These are phyloP conservation scores for Rhyacichthys aspro DNA, from an alignment of 2,797 vertebrate species.

Conservation along the genomic window DNA sequence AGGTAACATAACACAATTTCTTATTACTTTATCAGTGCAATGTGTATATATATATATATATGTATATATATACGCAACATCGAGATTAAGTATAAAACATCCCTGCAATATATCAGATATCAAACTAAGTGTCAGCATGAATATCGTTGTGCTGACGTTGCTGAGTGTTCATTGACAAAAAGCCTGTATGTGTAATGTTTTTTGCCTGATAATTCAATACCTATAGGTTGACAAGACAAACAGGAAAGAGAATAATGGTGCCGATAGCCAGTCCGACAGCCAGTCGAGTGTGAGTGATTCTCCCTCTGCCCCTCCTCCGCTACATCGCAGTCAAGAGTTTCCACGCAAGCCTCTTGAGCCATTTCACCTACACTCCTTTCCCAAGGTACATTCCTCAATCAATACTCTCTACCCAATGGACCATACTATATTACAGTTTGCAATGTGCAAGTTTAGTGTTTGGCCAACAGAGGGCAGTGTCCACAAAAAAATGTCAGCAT, in stretches of 20 bases:
- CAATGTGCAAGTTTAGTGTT: slow-evolving; percentile 17
- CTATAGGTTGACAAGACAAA: slow-evolving; percentile 72
- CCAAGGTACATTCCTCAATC: slow-evolving; percentile 72
- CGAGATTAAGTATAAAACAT: too few relatives aligned
- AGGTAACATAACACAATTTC: slow-evolving; percentile 52
- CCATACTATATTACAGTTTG: background rate
- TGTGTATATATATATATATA: too few relatives aligned
- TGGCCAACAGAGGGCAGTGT: slow-evolving; percentile 70
- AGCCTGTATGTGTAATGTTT: slow-evolving; percentile 4
- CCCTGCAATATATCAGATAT: too few relatives aligned
- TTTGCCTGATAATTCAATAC: slow-evolving; percentile 40
- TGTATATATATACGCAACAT: too few relatives aligned
- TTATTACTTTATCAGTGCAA: background rate
- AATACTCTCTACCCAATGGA: slow-evolving; percentile 15
- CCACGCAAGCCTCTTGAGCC: slow-evolving; percentile 74
- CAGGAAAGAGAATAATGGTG: slow-evolving; percentile 76
- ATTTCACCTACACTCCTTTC: slow-evolving; percentile 80
- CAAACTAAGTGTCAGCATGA: too few relatives aligned
- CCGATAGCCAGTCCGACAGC: slow-evolving; percentile 75
- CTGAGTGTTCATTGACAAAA: slow-evolving; percentile 4
- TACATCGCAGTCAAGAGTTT: slow-evolving; percentile 74
- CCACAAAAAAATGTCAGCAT: slow-evolving; percentile 27
- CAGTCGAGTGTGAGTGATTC: slow-evolving; percentile 75
- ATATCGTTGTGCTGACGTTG: background rate
- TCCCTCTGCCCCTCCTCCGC: slow-evolving; percentile 58